Evolutionary conservation across 2,888 invertebrate genomes (phyloP).

Genomic region (Hydriomena furcata): DNA sequence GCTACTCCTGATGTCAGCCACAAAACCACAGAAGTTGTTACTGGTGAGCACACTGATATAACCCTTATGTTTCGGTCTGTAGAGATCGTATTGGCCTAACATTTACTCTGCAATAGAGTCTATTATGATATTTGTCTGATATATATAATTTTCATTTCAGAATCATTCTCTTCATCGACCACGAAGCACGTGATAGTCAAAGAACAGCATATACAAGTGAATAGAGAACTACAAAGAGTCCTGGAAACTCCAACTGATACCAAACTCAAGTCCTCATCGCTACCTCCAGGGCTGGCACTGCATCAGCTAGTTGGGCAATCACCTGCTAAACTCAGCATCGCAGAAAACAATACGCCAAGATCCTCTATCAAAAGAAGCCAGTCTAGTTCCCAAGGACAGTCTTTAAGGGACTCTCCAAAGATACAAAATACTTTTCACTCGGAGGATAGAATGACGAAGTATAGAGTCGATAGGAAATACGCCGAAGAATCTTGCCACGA

Average conservation of each 20-base stretch:
- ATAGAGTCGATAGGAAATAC: slow-evolving; percentile 66
- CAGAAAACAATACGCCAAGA: slow-evolving; percentile 67
- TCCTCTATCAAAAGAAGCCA: slow-evolving; percentile 79
- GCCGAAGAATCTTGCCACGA: slow-evolving; percentile 77
- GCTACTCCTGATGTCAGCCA: slow-evolving; percentile 83
- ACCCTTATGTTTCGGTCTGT: background rate
- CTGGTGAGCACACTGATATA: slow-evolving; percentile 54
- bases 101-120: background rate
- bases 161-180: slow-evolving; percentile 81
- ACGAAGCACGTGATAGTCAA: slow-evolving; percentile 70
- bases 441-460: slow-evolving; percentile 64
- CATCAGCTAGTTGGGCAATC: slow-evolving; percentile 76
- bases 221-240: slow-evolving; percentile 68
- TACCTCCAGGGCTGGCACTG: slow-evolving; percentile 85
- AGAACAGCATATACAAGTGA: slow-evolving; percentile 69
- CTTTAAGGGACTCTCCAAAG: slow-evolving; percentile 65
- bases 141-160: slow-evolving; percentile 51
- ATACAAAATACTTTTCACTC: slow-evolving; percentile 58
- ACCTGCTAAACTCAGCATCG: slow-evolving; percentile 79
- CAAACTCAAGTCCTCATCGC: slow-evolving; percentile 85
- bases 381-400: slow-evolving; percentile 77
- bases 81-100: background rate
- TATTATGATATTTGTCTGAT: background rate
- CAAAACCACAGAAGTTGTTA: slow-evolving; percentile 76
- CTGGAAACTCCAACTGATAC: slow-evolving; percentile 75